phyloP scores from a whole-genome alignment of 2,797 vertebrate species.

The Mormyrops boulengeri region DNA sequence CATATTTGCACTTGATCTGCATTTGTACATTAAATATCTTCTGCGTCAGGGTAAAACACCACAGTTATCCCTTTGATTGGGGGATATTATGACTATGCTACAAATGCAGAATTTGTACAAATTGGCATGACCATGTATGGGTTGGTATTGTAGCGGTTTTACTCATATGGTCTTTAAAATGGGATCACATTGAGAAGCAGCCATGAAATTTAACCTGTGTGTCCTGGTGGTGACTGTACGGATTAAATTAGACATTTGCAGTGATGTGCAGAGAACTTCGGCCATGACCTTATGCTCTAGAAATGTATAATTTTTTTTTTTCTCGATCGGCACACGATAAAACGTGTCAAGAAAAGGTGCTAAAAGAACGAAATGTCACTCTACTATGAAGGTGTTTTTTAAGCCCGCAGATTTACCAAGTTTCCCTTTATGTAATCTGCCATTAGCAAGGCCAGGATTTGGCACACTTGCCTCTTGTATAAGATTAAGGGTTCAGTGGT shows the following conservation, averaged over 20 bases:
- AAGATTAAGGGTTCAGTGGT: not conserved
- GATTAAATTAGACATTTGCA: not conserved
- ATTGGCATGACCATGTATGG: not conserved
- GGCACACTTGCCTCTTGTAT: not conserved
- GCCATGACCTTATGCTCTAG: not conserved
- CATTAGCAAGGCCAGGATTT: not conserved
- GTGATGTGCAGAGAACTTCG: not conserved
- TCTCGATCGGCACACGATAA: not conserved
- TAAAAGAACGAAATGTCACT: not conserved
- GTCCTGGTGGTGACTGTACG: not conserved
- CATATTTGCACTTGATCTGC: not conserved
- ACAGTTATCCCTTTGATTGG: not conserved
- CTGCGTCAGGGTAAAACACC: not conserved
- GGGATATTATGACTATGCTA: not conserved
- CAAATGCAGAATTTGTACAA: not conserved
- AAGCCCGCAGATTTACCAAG: not conserved
- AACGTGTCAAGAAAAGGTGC: not conserved
- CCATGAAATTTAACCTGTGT: not conserved
- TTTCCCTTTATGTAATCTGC: not conserved
- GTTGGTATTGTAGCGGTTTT: not conserved
- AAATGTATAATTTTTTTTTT: not conserved
- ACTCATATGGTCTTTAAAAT: not conserved
- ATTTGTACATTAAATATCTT: not conserved
- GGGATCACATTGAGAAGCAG: not conserved
- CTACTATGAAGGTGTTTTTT: not conserved